Evolutionary conservation across 2,113 vertebrate species (phyloP).

Genomic region (Collichthys lucidus): DNA sequence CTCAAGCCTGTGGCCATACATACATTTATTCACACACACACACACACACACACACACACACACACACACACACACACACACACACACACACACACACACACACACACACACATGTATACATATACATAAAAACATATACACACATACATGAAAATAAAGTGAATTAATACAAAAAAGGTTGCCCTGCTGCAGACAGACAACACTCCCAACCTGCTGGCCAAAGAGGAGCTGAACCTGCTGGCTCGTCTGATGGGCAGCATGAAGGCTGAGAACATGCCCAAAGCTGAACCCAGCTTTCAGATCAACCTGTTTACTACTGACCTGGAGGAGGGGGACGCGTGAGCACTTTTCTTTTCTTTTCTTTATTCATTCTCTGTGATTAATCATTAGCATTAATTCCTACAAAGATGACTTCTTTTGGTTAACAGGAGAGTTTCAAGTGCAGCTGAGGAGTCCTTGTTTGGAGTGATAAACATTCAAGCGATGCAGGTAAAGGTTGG

Average conservation of each 20-base stretch:
- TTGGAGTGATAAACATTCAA: conserved; percentile 89
- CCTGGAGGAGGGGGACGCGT: conserved; percentile 88
- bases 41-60: not conserved
- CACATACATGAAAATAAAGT: no score
- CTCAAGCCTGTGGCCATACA: no score
- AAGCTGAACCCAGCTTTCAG: conserved; percentile 82
- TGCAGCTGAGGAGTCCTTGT: conserved; percentile 80
- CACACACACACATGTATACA: no score
- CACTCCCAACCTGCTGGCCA: conserved; percentile 89
- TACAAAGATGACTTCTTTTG: not conserved
- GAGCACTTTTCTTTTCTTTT: conserved; percentile 36
- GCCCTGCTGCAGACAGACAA: conserved; percentile 78
- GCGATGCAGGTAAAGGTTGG: conserved; percentile 86
- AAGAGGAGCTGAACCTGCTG: conserved; percentile 95
- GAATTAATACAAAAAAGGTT: no score
- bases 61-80: not conserved
- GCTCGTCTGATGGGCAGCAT: conserved; percentile 91
- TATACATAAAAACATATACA: no score
- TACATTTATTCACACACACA: no score
- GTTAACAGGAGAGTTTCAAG: conserved; percentile 79
- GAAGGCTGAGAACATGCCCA: conserved; percentile 79
- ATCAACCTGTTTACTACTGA: conserved; percentile 89
- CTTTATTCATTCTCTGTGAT: not conserved
- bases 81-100: not conserved
- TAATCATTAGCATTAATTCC: not conserved